Base-by-base conservation (phyloP, 1,140 invertebrate species). In the Dinoponera quadriceps region DNA sequence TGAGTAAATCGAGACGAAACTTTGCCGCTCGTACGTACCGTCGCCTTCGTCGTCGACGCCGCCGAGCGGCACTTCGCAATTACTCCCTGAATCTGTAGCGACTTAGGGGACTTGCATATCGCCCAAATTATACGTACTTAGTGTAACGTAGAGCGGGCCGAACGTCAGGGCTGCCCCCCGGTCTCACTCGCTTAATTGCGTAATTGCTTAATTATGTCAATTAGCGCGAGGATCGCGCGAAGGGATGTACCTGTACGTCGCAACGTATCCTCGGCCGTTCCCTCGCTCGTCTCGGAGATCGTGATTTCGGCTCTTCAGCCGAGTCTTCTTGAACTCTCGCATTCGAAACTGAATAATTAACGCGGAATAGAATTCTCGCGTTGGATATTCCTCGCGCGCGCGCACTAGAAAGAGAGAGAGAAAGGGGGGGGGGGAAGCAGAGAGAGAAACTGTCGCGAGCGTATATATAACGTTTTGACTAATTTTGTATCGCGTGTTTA, bases 181-280 rank as follows among this genome's bases (percentile, higher is more conserved):
- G 48, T 74, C 82, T 75, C 65, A 66, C 29, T 13, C 71, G 14
- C 13, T 69, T 80, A 80, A 80, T 71, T 68, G 54, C 38, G 55
- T 90, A 90, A 90, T 90, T 89, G 83, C 83, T 87, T 87, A 85
- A 89, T 90, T 88, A 88, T 84, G 82, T 80, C 85, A 77, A 82
- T 85, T 88, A 86, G 85, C 80, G 59, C 27, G 71, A 25, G 22
- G 14, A 59, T 48, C 16, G 25, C 29, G 38, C n/a, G 25, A 27
- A 11, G 14, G 29, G 20, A 57, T 57, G 38, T 13, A 20, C 20
- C 38, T 78, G 16, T 49, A 9, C 44, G n/a, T 13, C 33, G 4
- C 16, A 29, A 18, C n/a, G 48, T 33, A 7, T 44, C 22, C 16
- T 71, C 29, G 27, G 4, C 1, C 38, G 20, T 33, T 73, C 72